phyloP scores from a whole-genome alignment of 2,797 vertebrate species.

The Sphenodon punctatus region DNA sequence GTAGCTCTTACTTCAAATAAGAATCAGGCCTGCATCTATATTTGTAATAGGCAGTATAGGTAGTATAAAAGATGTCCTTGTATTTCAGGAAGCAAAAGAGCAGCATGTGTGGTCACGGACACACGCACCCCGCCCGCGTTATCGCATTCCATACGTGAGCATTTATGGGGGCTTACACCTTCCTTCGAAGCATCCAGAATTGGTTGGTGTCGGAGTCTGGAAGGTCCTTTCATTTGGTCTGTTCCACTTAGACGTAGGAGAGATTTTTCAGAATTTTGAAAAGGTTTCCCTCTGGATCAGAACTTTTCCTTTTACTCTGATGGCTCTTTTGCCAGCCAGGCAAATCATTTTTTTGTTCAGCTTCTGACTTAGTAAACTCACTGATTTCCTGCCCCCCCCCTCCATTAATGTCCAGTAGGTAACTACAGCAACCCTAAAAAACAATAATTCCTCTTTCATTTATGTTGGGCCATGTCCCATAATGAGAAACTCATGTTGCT shows the following conservation, averaged over 20 bases:
- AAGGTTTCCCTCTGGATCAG: neutral
- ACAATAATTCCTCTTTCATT: neutral
- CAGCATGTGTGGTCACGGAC: neutral
- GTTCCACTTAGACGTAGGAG: neutral
- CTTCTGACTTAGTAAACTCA: neutral
- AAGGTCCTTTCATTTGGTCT: neutral
- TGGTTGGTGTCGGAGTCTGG: neutral
- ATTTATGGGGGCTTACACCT: neutral
- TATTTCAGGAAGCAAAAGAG: neutral
- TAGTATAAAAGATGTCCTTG: accelerated
- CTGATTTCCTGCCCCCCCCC: neutral
- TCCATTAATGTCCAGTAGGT: neutral
- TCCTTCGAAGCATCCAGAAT: neutral
- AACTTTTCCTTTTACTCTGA: neutral
- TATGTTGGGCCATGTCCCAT: neutral
- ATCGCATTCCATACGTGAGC: neutral
- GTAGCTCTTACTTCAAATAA: too few species aligned
- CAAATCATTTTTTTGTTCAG: neutral
- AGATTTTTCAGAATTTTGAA: neutral
- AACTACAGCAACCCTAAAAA: neutral
- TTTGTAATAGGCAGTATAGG: neutral
- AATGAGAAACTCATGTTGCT: neutral
- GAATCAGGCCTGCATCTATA: neutral
- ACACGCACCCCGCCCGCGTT: neutral
- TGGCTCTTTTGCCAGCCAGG: neutral